Evolutionary conservation across 2,888 invertebrate species (phyloP), one percentile per base, ranked within the genome.

Genomic region (Crematogaster levior): DNA sequence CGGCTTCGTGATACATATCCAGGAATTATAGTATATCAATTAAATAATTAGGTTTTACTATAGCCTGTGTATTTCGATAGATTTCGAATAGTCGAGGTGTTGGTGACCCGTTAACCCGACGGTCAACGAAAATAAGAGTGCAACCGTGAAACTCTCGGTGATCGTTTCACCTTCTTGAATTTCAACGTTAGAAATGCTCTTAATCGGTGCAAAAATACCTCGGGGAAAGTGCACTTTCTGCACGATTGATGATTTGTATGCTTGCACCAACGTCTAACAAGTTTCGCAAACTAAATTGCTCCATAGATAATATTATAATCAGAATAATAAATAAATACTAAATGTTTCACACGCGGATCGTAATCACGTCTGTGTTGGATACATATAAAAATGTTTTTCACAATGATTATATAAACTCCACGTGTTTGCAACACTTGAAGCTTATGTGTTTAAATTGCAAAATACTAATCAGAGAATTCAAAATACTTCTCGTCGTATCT

Each of bases 21-120:
- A 40, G 27, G 27, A 61, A 37, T 51, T 37, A 12, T n/a, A 46
- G 18, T 48, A 10, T 18, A n/a, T 10, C 46, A 18, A 46, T 46
- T 10, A 34, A 73, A 43, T 40, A 48, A 34, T 15, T 15, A n/a
- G 15, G 12, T 48, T 66, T 53, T 15, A 27, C 12, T 43, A n/a
- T 40, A 5, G 30, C 30, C 9, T n/a, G n/a, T 30, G 12, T 40
- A 56, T 34, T 56, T 46, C 68, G 83, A 86, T 75, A 27, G 80
- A 84, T 61, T 24, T 77, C 84, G 83, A 79, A 72, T 81, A 60
- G 80, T 86, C 84, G n/a, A n/a, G n/a, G n/a, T n/a, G n/a, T n/a
- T n/a, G n/a, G n/a, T n/a, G 90, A 92, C 91, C 92, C 82, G 79
- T 53, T 85, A 89, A 91, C 91, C 90, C 61, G 12, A 40, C 66